These are phyloP conservation scores for Rhadinocentrus ornatus DNA, from an alignment of 2,797 vertebrate species.

Conservation along the genomic window DNA sequence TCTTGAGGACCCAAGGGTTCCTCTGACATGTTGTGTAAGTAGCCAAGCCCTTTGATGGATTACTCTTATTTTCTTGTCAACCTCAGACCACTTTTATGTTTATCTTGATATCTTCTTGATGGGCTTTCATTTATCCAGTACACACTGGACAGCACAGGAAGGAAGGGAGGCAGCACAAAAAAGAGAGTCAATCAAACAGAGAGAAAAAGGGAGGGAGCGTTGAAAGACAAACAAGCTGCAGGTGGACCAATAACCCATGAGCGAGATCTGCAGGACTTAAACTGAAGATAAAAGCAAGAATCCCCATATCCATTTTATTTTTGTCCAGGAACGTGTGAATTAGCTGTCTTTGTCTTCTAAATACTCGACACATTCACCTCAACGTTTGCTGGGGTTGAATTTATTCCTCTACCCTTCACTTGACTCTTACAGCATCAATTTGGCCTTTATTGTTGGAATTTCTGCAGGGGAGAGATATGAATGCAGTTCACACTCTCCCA, in stretches of 20 bases:
- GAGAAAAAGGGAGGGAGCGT: not conserved
- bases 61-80: constrained; percentile 85
- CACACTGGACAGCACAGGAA: constrained; percentile 44
- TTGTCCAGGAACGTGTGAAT: not conserved
- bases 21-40: constrained; percentile 78
- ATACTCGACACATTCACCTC: not conserved
- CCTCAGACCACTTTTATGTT: constrained; percentile 78
- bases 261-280: constrained; percentile 1
- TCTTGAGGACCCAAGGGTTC: constrained; percentile 58
- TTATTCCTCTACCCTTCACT: constrained; percentile 28
- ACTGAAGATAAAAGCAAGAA: not conserved
- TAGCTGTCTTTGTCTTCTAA: not conserved
- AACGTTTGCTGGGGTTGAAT: not conserved
- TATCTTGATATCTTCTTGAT: constrained; percentile 82
- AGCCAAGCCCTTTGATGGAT: constrained; percentile 78
- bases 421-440: constrained; percentile 17
- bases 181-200: constrained; percentile 35
- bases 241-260: constrained; percentile 6
- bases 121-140: constrained; percentile 73
- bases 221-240: constrained; percentile 10
- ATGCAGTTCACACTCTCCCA: not conserved
- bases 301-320: not conserved
- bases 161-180: not conserved
- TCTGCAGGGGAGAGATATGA: constrained; percentile 11
- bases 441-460: constrained; percentile 3